Evolutionary conservation across 2,797 vertebrate genomes (phyloP), one percentile per base, ranked within the genome.

Genomic region (Hippoglossus hippoglossus): DNA sequence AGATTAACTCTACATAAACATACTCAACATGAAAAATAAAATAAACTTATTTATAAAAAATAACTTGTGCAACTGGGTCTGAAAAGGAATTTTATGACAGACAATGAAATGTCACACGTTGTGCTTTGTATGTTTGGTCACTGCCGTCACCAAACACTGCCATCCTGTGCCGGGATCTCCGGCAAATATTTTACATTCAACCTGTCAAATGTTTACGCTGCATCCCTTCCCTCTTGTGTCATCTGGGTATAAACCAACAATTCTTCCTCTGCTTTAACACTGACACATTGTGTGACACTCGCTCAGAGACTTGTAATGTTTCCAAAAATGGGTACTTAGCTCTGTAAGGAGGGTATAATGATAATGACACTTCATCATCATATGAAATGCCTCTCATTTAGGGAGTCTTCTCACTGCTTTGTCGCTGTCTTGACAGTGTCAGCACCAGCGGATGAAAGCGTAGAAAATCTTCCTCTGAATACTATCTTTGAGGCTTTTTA

Each of bases 341-440:
- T 85, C 71, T 74, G 71, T 80, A 80, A 26, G 57, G 69, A 77
- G 75, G 77, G 77, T 87, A 62, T 87, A 87, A 87, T 87, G 84
- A 89, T 90, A 89, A 88, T 89, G 88, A 87, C 73, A 77, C 74
- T 88, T 91, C 77, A 90, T 92, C 87, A 90, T 87, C n/a, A 66
- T 75, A 73, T 75, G 79, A 86, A 90, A 92, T 88, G 71, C 81
- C 60, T 84, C 71, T 86, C 80, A 82, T 87, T 87, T 81, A 70
- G 52, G 49, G 19, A 82, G 59, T 60, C 75, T 73, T 77, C 75
- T 76, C 79, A 63, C 76, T 75, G 83, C 77, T 87, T 91, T 91
- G 75, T 88, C 75, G 62, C 44, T 71, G 76, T 75, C 80, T 82
- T 71, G 72, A 80, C 80, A 82, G 72, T 81, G 80, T 84, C 81